Percentiles rank a stretch among this genome's conserved stretches.
Evolutionary conservation across 35 echinoderm and acorn worm species (phyloP).

Genomic region (Heliocidaris tuberculata): DNA sequence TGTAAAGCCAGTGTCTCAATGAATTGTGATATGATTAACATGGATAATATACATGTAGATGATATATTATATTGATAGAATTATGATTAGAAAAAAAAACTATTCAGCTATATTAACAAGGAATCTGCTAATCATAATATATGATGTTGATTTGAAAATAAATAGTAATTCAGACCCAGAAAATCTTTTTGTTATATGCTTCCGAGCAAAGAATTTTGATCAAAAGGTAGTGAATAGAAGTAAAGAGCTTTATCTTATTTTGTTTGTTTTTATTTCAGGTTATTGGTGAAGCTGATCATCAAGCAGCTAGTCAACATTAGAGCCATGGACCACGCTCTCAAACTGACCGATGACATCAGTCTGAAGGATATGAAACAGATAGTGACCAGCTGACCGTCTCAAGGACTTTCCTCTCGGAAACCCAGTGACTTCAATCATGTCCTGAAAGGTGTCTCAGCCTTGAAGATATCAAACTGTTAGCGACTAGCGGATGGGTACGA

Average conservation of each 20-base stretch:
- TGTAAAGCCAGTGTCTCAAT: no score
- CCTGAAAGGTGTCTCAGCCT: background rate
- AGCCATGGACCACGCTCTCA: conserved; percentile 96
- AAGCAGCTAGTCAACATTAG: conserved; percentile 89
- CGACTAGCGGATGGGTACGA: background rate
- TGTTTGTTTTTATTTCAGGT: background rate
- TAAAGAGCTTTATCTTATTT: background rate
- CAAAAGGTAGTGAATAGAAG: background rate
- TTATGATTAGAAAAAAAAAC: no score
- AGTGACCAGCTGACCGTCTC: conserved; percentile 43
- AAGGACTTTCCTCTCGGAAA: conserved; percentile 7
- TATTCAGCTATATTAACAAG: no score
- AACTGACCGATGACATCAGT: conserved; percentile 81
- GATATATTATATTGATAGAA: no score
- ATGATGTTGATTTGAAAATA: no score
- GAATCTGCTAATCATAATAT: no score
- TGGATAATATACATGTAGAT: no score
- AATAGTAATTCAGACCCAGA: no score
- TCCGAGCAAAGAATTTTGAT: no score
- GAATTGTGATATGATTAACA: no score
- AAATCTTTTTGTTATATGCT: no score
- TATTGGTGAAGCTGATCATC: conserved; percentile 68
- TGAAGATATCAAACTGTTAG: background rate
- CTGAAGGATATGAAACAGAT: conserved; percentile 88
- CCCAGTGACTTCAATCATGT: background rate